Base-by-base conservation (phyloP, 2,797 vertebrate species). In the Yasuhikotakia modesta region DNA sequence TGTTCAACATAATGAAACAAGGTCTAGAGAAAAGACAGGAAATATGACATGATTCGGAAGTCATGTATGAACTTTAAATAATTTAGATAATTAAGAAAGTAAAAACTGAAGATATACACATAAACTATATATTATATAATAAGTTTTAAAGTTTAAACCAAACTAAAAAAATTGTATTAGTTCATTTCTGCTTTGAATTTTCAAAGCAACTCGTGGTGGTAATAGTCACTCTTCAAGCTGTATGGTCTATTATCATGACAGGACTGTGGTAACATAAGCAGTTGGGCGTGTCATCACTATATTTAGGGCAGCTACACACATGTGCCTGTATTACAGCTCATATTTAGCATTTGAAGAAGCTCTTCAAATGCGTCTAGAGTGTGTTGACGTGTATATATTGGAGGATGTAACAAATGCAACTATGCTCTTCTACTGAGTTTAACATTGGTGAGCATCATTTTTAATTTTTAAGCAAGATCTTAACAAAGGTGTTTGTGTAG, bases 231-330 rank as follows among this genome's bases (percentile, higher is more conserved):
- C 39, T 60, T 35, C 10, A 32, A 64, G 61, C 52, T 17, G 30
- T 35, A 46, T 52, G 53, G 52, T 55, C 72, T 2, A 61, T 53
- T 66, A 73, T 68, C 43, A 19, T 61, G 57, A 70, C 32, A 19
- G 22, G 13, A 30, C 53, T 66, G 65, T 81, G 63, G 60, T 80
- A 76, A 78, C 19, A 65, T 76, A 52, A 78, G 73, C 46, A 45
- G 68, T 8, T 13, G 74, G 57, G 66, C 43, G 64, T 68, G 61
- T 50, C 75, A 2, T 63, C 19, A 39, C 73, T 85, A 85, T 83
- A 74, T 85, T 83, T 85, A 83, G 66, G 63, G 17, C 19, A 27
- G 1, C 81, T 85, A 60, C 60, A 50, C 57, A 43, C n/a, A 45
- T 19, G 72, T 39, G 58, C 24, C 57, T 45, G 71, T 35, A 58